These are phyloP conservation scores for Limulus polyphemus DNA, from an alignment of 2,888 invertebrate species.

Conservation along the genomic window DNA sequence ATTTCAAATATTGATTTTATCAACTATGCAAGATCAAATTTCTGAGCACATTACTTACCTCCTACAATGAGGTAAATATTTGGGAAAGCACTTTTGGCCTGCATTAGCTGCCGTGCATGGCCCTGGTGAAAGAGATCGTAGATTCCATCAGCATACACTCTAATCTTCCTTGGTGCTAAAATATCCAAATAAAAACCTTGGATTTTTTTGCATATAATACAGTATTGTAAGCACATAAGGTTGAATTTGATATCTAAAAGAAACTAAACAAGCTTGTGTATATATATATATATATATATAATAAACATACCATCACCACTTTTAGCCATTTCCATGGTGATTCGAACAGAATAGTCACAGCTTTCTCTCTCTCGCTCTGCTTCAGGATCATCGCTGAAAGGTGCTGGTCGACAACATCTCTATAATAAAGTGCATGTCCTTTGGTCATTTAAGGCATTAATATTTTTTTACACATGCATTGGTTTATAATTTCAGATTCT, in stretches of 20 bases:
- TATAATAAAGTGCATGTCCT: too few species aligned
- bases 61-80: slow-evolving; percentile 96
- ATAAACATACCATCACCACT: slow-evolving; percentile 49
- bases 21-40: slow-evolving; percentile 20
- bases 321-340: slow-evolving; percentile 69
- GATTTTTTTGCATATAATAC: too few species aligned
- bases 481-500: too few species aligned
- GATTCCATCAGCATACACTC: slow-evolving; percentile 97
- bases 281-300: too few species aligned
- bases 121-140: slow-evolving; percentile 99
- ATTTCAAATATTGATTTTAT: slow-evolving; percentile 47
- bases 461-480: too few species aligned
- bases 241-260: too few species aligned
- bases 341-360: slow-evolving; percentile 67
- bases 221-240: too few species aligned
- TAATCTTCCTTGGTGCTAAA: slow-evolving; percentile 61
- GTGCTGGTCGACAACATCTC: slow-evolving; percentile 50
- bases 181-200: too few species aligned
- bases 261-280: too few species aligned
- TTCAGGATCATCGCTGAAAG: slow-evolving; percentile 68
- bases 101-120: slow-evolving; percentile 89
- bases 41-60: slow-evolving; percentile 46
- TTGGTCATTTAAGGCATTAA: too few species aligned
- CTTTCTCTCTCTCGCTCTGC: slow-evolving; percentile 60
- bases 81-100: slow-evolving; percentile 90